Base-by-base conservation (phyloP, 2,888 invertebrate genomes). In the Megalurothrips usitatus region DNA sequence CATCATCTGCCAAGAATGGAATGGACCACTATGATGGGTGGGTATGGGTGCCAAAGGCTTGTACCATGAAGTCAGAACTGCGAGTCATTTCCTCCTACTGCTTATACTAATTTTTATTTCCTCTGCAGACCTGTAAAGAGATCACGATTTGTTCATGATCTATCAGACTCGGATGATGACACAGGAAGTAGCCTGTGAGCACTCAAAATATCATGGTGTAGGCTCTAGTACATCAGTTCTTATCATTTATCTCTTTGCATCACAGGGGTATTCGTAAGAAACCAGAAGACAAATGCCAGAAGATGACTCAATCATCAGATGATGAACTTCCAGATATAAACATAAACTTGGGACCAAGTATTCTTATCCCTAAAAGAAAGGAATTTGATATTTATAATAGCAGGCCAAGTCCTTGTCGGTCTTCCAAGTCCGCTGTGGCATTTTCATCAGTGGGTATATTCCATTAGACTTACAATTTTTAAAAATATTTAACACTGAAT, bases 151-250 rank as follows among this genome's bases (percentile, higher is more conserved):
- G 68, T 23, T 12, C 68, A 75, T 75, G 68, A 75, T 75, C 68
- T 75, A 10, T 75, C 68, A 9, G 68, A 75, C 26, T 75, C 68
- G 8, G 68, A 75, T 75, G 68, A 75, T 58, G 58, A 58, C 34
- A 43, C 3, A 43, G 34, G 6, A 43, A 43, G 34, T 43, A 43
- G 19, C 58, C 58, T 17, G 58, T 43, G 34, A 43, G 34, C 34
- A 43, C 58, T 12, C 23, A 26, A 9, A 23, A 75, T 75, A 26
- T 75, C 23, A n/a, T 8, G 23, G 23, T 6, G 26, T 26, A 75
- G 12, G n/a, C 11, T 19, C 68, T 68, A n/a, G 23, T 6, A 68
- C 68, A 10, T 75, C 23, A 43, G 68, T 8, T 12, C 9, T 75
- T 6, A 23, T 75, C 11, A 75, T 9, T 26, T 75, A 3, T 12